Evolutionary conservation across 2,797 vertebrate genomes (phyloP), one percentile per base, ranked within the genome.

Genomic region (Alosa sapidissima): DNA sequence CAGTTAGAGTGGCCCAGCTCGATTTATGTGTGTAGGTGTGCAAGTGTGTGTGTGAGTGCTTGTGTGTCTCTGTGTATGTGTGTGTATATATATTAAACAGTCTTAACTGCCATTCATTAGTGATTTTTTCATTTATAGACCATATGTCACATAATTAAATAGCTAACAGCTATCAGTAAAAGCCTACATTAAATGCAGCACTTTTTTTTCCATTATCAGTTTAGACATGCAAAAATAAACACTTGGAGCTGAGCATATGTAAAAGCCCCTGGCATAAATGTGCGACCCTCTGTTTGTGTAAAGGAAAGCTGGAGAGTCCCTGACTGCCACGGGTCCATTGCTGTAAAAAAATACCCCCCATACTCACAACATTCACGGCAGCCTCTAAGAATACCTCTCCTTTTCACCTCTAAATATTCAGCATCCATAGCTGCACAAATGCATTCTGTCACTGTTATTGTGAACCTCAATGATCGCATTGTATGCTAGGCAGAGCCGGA

Each of bases 401-500:
- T 87, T 82, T 84, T 83, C 75, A 58, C 62, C 81, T 84, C 49
- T 58, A 87, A 89, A 85, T 86, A 89, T 81, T 65, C 87, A 85
- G 78, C 86, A 84, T 87, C 86, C 88, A 85, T 85, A 49, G 55
- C 83, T 60, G 49, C 83, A 86, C 83, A 86, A 90, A 88, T 16
- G 84, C 81, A 55, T 72, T 86, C 87, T 89, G 85, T 88, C 83
- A 87, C 78, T 86, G 85, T 85, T 85, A 85, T 88, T 89, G 83
- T 81, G 83, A 87, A 84, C 65, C 86, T 86, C 84, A 82, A 51
- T 87, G 82, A 89, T 90, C 84, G 81, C 88, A 85, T 81, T 81
- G 89, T 84, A 87, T 86, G 86, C 84, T 81, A 86, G 84, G 68
- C 81, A 89, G 83, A 87, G 89, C 88, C 82, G 82, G 84, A 81